These are phyloP conservation scores for Lepas anatifera DNA, from an alignment of 2,888 invertebrate genomes.

Conservation along the genomic window DNA sequence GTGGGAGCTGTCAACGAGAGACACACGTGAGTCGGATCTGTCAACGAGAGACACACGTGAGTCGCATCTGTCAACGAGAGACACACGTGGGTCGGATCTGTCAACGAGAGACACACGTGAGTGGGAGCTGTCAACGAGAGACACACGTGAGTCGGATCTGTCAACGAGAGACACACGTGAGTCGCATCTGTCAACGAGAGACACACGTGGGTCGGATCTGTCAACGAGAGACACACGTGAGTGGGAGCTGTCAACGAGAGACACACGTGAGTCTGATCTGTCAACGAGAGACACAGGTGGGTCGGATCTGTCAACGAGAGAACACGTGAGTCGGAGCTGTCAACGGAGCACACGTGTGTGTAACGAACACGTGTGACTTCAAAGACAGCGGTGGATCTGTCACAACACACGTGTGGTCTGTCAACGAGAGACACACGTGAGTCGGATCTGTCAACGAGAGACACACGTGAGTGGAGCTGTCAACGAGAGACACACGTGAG, in stretches of 20 bases:
- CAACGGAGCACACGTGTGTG: not conserved
- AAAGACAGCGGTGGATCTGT: no score
- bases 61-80: no score
- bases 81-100: no score
- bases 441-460: not conserved
- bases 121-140: no score
- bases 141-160: not conserved
- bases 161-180: not conserved
- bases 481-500: constrained; percentile 76
- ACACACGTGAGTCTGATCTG: not conserved
- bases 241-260: constrained; percentile 47
- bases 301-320: constrained; percentile 44
- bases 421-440: not conserved
- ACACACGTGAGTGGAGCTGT: constrained; percentile 54
- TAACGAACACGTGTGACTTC: no score
- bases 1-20: not conserved
- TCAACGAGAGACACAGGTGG: not conserved
- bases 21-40: not conserved
- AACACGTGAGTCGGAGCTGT: not conserved
- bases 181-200: not conserved
- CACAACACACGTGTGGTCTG: no score
- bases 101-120: no score
- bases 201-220: not conserved
- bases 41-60: no score
- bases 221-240: no score